Conservation (phyloP, 2,888 invertebrate genomes). For the Harpagoxenus sublaevis region DNA sequence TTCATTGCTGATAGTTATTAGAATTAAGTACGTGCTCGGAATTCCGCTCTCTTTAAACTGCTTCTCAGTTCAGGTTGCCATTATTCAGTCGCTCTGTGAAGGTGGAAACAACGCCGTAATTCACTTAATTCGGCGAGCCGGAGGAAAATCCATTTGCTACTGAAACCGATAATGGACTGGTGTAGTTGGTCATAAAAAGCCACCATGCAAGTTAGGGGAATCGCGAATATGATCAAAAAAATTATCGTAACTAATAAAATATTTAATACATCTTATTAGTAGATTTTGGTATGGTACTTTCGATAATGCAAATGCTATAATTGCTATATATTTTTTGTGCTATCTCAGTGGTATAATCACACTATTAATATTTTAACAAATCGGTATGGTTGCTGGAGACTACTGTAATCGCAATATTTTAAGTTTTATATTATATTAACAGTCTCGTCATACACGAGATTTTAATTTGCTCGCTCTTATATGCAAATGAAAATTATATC, state of each 20-base stretch:
- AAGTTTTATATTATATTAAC: background rate
- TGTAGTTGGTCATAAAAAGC: background rate
- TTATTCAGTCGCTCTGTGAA: constrained; percentile 34
- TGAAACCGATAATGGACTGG: background rate
- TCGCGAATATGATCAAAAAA: background rate
- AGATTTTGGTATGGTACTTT: background rate
- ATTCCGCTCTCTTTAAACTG: constrained; percentile 35
- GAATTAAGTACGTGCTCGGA: constrained; percentile 38
- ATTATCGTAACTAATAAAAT: background rate
- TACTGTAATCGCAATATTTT: background rate
- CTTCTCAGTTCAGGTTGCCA: constrained; percentile 24
- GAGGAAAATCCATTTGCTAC: constrained; percentile 35
- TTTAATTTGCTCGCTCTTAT: background rate
- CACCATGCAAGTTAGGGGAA: background rate
- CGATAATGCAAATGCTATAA: background rate
- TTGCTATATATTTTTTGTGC: background rate
- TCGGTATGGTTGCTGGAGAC: background rate
- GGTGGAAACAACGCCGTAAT: constrained; percentile 41
- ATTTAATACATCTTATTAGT: background rate
- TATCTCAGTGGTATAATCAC: background rate
- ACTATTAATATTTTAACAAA: background rate
- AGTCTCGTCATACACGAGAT: background rate
- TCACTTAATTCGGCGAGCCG: constrained; percentile 44
- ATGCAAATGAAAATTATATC: background rate
- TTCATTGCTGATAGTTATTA: constrained; percentile 29